A percentile compares a stretch with the other conserved stretches of the same genome.
Conservation (phyloP, 2,888 invertebrate genomes). For the Acrocyrtus sp. region DNA sequence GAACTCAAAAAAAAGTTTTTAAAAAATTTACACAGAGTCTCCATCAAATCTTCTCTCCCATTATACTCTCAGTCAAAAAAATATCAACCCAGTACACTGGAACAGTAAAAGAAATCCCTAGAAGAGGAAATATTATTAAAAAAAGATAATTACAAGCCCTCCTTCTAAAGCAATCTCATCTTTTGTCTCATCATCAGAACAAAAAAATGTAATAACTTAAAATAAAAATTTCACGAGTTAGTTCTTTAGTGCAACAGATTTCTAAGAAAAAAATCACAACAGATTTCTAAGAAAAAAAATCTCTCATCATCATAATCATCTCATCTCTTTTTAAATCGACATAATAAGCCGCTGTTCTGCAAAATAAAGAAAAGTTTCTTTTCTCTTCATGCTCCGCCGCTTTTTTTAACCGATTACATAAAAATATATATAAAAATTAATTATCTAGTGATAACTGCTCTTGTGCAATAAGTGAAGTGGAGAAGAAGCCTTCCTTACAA, state of each 20-base stretch:
- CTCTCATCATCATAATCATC: constrained; percentile 49
- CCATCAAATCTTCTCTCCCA: neutral
- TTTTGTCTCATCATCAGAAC: neutral
- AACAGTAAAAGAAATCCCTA: constrained; percentile 6
- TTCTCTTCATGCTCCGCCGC: constrained; percentile 45
- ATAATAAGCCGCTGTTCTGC: constrained; percentile 43
- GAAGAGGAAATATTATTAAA: neutral
- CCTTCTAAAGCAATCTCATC: too few relatives aligned
- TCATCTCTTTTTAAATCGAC: constrained; percentile 1
- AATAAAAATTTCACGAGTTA: too few relatives aligned
- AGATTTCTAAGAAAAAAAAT: too few relatives aligned
- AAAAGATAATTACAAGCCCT: neutral
- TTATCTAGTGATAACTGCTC: constrained; percentile 18
- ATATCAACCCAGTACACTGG: constrained; percentile 10
- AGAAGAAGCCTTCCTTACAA: neutral
- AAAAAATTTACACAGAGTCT: neutral
- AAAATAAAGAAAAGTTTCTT: constrained; percentile 1
- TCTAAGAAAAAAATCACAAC: too few relatives aligned
- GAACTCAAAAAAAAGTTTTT: constrained; percentile 22
- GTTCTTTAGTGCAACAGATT: too few relatives aligned
- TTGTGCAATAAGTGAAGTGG: constrained; percentile 39
- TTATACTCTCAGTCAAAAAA: neutral
- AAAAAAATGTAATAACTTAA: too few relatives aligned
- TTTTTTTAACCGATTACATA: constrained; percentile 25
- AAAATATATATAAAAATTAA: too few relatives aligned